Conservation (phyloP, 2,113 vertebrate species). For the Mastomys coucha region DNA sequence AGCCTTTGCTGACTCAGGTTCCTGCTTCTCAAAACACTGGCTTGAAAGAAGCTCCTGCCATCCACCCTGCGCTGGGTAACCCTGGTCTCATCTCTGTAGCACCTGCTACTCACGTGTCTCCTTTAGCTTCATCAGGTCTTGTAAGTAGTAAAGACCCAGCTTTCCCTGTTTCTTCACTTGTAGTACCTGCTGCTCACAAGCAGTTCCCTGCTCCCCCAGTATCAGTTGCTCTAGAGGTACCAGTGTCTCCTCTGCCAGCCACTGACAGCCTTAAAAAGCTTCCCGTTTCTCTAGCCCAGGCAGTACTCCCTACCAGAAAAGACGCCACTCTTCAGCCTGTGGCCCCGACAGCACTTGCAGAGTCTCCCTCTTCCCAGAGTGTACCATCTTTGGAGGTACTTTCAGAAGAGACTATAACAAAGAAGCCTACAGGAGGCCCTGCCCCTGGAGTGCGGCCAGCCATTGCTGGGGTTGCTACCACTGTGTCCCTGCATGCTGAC, state of each 20-base stretch:
- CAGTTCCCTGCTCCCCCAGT: conserved; percentile 28
- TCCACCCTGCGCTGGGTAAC: not conserved
- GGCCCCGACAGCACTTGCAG: not conserved
- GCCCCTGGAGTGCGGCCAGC: not conserved
- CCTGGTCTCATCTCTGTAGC: conserved; percentile 25
- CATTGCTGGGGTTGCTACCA: not conserved
- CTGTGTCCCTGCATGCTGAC: not conserved
- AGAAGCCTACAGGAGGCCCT: not conserved
- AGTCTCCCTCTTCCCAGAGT: not conserved
- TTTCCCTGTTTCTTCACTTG: not conserved
- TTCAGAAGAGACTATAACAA: conserved; percentile 33
- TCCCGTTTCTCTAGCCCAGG: not conserved
- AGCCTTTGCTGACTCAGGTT: conserved; percentile 34
- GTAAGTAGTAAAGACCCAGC: not conserved
- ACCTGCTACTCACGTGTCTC: conserved; percentile 17
- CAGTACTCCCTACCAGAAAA: conserved; percentile 26
- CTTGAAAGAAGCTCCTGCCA: conserved; percentile 38
- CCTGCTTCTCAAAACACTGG: conserved; percentile 28
- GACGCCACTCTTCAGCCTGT: not conserved
- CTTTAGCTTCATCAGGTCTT: conserved; percentile 26
- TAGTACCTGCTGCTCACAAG: not conserved
- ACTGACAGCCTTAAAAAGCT: conserved; percentile 16
- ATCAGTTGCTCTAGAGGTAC: not conserved
- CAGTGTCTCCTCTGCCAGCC: conserved; percentile 53
- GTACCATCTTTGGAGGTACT: not conserved